Percentiles rank a stretch among this genome's conserved stretches.
These are phyloP conservation scores for Lamprotornis superbus DNA, from an alignment of 2,113 vertebrate species.

Conservation along the genomic window DNA sequence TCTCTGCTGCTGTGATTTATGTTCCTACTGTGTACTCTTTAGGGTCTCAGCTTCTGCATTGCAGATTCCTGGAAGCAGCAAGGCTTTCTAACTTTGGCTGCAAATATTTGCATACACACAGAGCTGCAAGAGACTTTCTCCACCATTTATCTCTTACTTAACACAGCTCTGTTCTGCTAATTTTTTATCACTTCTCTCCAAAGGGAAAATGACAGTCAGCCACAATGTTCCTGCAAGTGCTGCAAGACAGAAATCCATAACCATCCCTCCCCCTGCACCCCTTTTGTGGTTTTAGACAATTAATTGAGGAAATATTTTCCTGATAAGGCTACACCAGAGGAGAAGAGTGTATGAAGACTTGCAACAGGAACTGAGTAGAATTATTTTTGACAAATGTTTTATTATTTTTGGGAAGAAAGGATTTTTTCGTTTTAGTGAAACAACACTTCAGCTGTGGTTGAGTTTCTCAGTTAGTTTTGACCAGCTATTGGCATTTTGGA, in stretches of 20 bases:
- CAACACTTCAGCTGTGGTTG: not conserved
- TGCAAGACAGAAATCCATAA: not conserved
- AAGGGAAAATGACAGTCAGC: not conserved
- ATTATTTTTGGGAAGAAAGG: not conserved
- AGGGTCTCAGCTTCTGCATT: not conserved
- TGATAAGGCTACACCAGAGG: not conserved
- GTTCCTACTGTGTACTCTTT: not conserved
- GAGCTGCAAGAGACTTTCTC: not conserved
- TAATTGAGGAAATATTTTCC: not conserved
- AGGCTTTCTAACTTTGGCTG: not conserved
- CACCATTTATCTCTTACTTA: not conserved
- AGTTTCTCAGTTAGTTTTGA: not conserved
- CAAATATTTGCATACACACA: not conserved
- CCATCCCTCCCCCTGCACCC: not conserved
- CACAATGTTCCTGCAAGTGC: not conserved
- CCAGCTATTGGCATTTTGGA: not conserved
- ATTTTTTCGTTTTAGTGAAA: not conserved
- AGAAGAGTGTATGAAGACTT: not conserved
- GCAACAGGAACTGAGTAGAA: not conserved
- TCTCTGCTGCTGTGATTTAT: not conserved
- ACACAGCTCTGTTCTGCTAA: not conserved
- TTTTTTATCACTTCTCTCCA: not conserved
- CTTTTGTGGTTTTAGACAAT: not conserved
- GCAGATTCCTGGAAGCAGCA: not conserved
- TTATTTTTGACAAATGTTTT: not conserved